Evolutionary conservation across 2,888 invertebrate genomes (phyloP), one percentile per base, ranked within the genome.

Genomic region (Andrena camellia): DNA sequence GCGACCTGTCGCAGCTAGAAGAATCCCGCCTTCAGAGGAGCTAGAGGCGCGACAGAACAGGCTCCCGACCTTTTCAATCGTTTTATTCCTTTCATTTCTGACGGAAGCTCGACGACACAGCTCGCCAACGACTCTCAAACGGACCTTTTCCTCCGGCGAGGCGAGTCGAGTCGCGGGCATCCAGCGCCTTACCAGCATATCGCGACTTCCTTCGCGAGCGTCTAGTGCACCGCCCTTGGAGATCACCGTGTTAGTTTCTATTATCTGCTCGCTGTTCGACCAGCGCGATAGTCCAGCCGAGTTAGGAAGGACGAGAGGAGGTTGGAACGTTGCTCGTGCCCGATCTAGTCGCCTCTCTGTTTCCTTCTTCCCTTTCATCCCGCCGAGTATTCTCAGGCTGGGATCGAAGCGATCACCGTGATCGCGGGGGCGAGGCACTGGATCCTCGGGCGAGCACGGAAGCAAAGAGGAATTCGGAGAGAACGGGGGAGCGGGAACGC

Each of bases 401-500:
- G 29, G n/a, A 17, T 4, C 17, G 33, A 17, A 13, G 52, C 54
- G 23, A 67, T 54, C 52, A 42, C 54, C 54, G 60, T 35, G 78
- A 78, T 69, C 54, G 59, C 31, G 48, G 64, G 68, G n/a, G 23
- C 69, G 79, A 64, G n/a, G 66, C 33, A 62, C 54, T 54, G 79
- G 78, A 78, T 59, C 70, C 70, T 78, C 60, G 8, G 26, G 52
- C 60, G 70, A 66, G 66, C 57, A 4, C 50, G 8, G 60, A 64
- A 64, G 42, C 50, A 69, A 69, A 66, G 64, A 26, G 42, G 17
- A 23, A 52, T 26, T 26, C 29, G 20, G 35, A 42, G 64, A 42
- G 35, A 31, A 59, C 10, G 74, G 42, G 31, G 1, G 33, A 66
- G 23, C 33, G 63, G 10, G 54, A 13, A 29, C 13, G 68, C 20